Evolutionary conservation across 2,797 vertebrate genomes (phyloP), one percentile per base, ranked within the genome.

Genomic region (Catamblyrhynchus diadema): DNA sequence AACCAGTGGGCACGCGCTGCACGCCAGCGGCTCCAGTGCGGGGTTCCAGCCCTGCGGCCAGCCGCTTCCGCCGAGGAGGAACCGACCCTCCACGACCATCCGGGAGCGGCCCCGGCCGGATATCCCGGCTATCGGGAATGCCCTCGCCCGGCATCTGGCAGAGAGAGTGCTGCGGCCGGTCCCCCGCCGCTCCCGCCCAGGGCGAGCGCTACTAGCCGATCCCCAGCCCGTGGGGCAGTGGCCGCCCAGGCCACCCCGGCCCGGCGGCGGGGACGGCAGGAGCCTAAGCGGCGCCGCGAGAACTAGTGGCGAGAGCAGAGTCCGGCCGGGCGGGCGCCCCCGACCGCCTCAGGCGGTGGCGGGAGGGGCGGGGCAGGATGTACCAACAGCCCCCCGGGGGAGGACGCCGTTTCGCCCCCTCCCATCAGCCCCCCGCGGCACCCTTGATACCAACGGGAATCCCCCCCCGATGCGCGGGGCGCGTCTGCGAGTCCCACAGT

Each of bases 271-370:
- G 14, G 21, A 1, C 12, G 3, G 4, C 24, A 6, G 12, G 3
- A 14, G 10, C 22, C 28, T 1, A 7, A 10, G 5, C 2, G 2
- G 12, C 33, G 10, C 2, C 6, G 25, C 9, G 7, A 8, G 8
- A 3, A 7, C 12, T 0, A 1, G 1, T 10, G 2, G 3, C 12
- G 22, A 3, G 2, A 0, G 1, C 10, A 1, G 10, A 15, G 1
- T 2, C 41, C 27, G 4, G 0, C 12, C 27, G 20, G 9, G 32
- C 10, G 18, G 8, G 32, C 10, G 33, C 71, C 84, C 45, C 75
- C 41, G 18, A 19, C 65, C 45, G 59, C 35, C 70, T 59, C 25
- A 37, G 60, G 57, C 47, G 47, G 41, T 1, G 51, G 39, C 51
- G 42, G 78, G 44, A 35, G 56, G 66, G 92, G 92, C 50, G 93